These are phyloP conservation scores for Synanceia verrucosa DNA, from an alignment of 2,797 vertebrate species.

Conservation along the genomic window DNA sequence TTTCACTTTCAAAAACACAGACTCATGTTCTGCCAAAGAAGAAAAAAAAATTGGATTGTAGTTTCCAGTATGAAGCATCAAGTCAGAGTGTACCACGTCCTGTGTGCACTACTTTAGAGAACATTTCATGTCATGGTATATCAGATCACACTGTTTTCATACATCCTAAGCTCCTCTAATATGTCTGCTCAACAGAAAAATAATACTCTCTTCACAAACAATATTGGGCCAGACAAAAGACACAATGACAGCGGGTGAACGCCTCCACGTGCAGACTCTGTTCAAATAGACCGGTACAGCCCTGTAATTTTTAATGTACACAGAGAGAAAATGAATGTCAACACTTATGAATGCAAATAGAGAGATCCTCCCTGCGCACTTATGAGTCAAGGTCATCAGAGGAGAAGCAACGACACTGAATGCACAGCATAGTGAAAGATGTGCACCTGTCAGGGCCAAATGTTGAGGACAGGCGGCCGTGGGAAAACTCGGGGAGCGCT, in stretches of 20 bases:
- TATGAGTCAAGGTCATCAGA: slow-evolving; percentile 59
- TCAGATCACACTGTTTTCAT: neutral
- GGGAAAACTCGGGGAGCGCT: slow-evolving; percentile 66
- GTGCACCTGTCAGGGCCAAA: slow-evolving; percentile 74
- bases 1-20: slow-evolving; percentile 2
- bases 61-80: neutral
- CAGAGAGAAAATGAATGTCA: slow-evolving; percentile 14
- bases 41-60: neutral
- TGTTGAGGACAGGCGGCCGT: slow-evolving; percentile 69
- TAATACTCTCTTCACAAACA: neutral
- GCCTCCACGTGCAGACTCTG: neutral
- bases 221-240: neutral
- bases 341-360: slow-evolving; percentile 23
- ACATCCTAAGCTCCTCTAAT: neutral
- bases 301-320: slow-evolving; percentile 25
- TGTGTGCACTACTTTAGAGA: neutral
- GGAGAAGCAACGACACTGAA: slow-evolving; percentile 33
- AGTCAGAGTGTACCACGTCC: neutral
- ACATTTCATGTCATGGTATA: neutral
- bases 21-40: neutral
- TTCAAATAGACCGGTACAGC: slow-evolving; percentile 6
- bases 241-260: slow-evolving; percentile 10
- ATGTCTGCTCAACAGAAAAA: too few species aligned
- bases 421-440: slow-evolving; percentile 54
- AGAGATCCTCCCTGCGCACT: neutral